Percentiles rank a stretch among this genome's conserved stretches.
These are phyloP conservation scores for Turritopsis dohrnii DNA, from an alignment of 30 jellyfish, hydroid and myxozoan genomes.

Conservation along the genomic window DNA sequence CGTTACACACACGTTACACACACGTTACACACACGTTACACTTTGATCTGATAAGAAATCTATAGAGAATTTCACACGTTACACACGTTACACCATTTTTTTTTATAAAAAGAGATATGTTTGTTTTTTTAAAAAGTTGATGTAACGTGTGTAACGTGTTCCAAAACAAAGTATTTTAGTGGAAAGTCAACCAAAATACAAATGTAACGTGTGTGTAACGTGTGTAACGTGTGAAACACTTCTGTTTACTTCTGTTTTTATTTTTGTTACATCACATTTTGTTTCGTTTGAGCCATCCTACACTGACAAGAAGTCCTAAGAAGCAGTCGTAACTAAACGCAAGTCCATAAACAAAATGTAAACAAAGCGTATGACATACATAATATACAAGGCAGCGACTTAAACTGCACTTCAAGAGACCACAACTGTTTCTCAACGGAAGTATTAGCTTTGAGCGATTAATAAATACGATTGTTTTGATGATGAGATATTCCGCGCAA, in stretches of 20 bases:
- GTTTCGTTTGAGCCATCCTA: conserved; percentile 14
- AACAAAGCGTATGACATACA: background rate
- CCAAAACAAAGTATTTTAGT: background rate
- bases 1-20: background rate
- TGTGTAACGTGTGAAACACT: background rate
- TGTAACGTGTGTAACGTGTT: background rate
- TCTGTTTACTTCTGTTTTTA: background rate
- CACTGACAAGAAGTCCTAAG: conserved; percentile 15
- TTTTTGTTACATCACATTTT: background rate
- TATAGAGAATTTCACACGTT: background rate
- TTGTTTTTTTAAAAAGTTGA: background rate
- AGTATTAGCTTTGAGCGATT: background rate
- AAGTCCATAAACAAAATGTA: background rate
- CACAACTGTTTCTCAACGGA: conserved; percentile 11
- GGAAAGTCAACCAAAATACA: background rate
- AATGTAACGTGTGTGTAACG: background rate
- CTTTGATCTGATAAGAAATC: background rate
- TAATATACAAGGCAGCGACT: background rate
- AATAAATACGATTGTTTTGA: background rate
- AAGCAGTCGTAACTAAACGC: conserved; percentile 7
- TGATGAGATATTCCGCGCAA: conserved; percentile 10
- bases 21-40: background rate
- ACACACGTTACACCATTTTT: background rate
- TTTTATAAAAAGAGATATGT: background rate
- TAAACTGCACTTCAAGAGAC: conserved; percentile 11